phyloP scores from a whole-genome alignment of 2,888 invertebrate genomes.

The Drosophila mettleri region DNA sequence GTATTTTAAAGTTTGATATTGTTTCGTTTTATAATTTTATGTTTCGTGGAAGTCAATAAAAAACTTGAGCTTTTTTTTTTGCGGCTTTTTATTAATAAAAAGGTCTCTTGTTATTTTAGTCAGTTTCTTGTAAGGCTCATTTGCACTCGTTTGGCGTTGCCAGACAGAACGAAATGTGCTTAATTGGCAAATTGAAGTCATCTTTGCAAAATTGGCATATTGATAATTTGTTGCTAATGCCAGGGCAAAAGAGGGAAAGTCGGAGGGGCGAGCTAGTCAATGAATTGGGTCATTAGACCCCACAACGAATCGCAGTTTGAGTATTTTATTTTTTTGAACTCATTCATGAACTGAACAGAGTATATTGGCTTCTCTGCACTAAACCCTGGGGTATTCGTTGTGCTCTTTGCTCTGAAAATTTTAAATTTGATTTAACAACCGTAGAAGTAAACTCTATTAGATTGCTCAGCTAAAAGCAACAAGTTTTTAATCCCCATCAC shows the following conservation, averaged over 20 bases:
- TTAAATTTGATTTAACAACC: too few species aligned
- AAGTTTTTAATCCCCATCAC: not conserved
- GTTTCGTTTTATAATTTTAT: slow-evolving; percentile 8
- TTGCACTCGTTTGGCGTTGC: slow-evolving; percentile 70
- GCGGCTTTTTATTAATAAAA: slow-evolving; percentile 32
- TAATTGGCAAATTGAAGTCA: slow-evolving; percentile 64
- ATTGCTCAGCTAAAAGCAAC: not conserved
- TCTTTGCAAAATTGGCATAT: slow-evolving; percentile 29
- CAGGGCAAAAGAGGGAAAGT: not conserved
- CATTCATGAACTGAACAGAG: not conserved
- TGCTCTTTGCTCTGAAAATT: too few species aligned
- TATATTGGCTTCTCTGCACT: not conserved
- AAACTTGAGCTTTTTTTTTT: slow-evolving; percentile 39
- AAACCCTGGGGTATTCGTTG: too few species aligned
- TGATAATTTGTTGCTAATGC: slow-evolving; percentile 28
- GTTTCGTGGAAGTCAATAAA: slow-evolving; percentile 78
- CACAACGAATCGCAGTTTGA: slow-evolving; percentile 6
- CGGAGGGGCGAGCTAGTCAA: not conserved
- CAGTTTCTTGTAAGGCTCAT: slow-evolving; percentile 51
- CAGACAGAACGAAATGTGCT: slow-evolving; percentile 45
- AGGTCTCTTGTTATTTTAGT: not conserved
- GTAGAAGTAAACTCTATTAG: not conserved
- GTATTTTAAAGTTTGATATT: slow-evolving; percentile 57
- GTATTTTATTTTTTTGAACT: not conserved
- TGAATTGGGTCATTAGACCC: slow-evolving; percentile 58